Conservation (phyloP, 1,140 invertebrate species). For the Schlechtendalia chinensis region DNA sequence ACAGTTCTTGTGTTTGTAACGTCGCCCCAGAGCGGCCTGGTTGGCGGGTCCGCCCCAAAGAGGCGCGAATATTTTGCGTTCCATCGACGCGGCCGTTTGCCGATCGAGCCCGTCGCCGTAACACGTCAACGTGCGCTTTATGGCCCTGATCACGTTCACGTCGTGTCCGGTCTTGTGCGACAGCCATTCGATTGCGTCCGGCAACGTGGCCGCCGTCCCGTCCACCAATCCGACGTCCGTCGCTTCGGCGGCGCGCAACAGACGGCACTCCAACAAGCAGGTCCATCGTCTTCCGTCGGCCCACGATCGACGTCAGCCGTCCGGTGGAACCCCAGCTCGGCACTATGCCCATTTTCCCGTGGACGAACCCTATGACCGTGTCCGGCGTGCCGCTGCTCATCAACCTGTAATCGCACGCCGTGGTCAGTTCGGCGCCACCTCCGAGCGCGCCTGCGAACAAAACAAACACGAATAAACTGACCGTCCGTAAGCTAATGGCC, state of each 20-base stretch:
- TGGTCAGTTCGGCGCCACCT: constrained; percentile 63
- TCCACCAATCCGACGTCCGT: constrained; percentile 57
- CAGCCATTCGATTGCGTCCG: constrained; percentile 56
- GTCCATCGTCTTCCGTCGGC: constrained; percentile 58
- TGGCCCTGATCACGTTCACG: constrained; percentile 55
- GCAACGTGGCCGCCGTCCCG: constrained; percentile 52
- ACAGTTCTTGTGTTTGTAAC: constrained; percentile 57
- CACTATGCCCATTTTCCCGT: constrained; percentile 61
- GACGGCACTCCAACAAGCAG: constrained; percentile 54
- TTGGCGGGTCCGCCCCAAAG: constrained; percentile 60
- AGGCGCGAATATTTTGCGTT: constrained; percentile 58
- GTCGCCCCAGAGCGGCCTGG: constrained; percentile 55
- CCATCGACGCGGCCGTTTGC: constrained; percentile 52
- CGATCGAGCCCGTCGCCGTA: constrained; percentile 51
- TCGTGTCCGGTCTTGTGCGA: constrained; percentile 53
- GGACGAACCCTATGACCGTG: constrained; percentile 62
- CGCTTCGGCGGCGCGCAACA: constrained; percentile 57
- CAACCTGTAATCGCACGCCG: constrained; percentile 62
- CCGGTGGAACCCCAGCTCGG: constrained; percentile 64
- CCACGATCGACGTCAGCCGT: constrained; percentile 58
- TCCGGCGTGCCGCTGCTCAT: constrained; percentile 55
- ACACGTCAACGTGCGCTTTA: constrained; percentile 56
- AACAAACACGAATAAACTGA: too few relatives aligned
- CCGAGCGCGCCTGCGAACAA: constrained; percentile 59
- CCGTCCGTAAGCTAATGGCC: too few relatives aligned